A percentile compares a stretch with the other conserved stretches of the same genome.
These are phyloP conservation scores for Cybosia mesomella DNA, from an alignment of 2,888 invertebrate species.

Conservation along the genomic window DNA sequence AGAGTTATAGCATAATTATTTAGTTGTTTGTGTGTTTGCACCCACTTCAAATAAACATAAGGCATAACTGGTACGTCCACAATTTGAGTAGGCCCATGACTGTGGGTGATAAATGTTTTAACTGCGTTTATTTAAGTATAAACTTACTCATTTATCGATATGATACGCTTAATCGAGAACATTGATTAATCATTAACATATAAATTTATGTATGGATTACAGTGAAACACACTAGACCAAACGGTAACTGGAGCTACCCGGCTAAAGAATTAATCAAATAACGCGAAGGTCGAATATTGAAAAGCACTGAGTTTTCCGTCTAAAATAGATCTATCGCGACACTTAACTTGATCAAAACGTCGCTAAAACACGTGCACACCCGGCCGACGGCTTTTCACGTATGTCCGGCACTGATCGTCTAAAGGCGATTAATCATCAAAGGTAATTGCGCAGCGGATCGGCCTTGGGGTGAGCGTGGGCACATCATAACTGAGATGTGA, in stretches of 20 bases:
- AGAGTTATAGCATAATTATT: slow-evolving; percentile 58
- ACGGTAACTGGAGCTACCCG: not conserved
- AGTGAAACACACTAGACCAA: not conserved
- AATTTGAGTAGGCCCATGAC: slow-evolving; percentile 67
- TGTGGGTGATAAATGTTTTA: slow-evolving; percentile 64
- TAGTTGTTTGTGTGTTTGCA: slow-evolving; percentile 49
- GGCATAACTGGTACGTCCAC: slow-evolving; percentile 63
- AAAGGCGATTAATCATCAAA: slow-evolving; percentile 81
- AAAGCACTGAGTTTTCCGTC: not conserved
- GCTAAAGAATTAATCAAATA: slow-evolving; percentile 4
- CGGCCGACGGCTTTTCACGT: slow-evolving; percentile 68
- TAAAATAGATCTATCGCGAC: slow-evolving; percentile 31
- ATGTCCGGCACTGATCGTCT: slow-evolving; percentile 80
- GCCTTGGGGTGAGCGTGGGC: slow-evolving; percentile 82
- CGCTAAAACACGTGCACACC: slow-evolving; percentile 50
- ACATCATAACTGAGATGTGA: slow-evolving; percentile 72
- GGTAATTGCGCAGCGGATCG: slow-evolving; percentile 81
- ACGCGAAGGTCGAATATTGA: not conserved
- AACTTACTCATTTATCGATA: slow-evolving; percentile 27
- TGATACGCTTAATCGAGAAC: slow-evolving; percentile 39
- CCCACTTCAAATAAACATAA: slow-evolving; percentile 60
- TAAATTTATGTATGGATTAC: not conserved
- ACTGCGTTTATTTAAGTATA: slow-evolving; percentile 55
- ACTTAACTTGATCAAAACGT: slow-evolving; percentile 38
- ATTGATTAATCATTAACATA: not conserved